Conservation (phyloP, 2,797 vertebrate genomes). For the Centropyge bicolor region DNA sequence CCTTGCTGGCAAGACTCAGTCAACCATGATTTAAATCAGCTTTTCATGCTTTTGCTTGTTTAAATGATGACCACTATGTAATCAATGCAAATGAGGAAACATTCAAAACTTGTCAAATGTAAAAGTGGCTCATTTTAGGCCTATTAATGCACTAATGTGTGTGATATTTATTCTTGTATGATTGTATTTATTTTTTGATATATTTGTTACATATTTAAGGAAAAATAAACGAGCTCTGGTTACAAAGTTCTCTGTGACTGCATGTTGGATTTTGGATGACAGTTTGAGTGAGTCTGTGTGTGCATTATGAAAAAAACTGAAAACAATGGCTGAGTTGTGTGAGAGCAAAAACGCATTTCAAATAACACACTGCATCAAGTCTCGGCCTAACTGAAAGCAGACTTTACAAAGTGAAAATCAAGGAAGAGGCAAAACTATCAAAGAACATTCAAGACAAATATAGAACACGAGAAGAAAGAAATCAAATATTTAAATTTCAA, state of each 20-base stretch:
- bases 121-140: neutral
- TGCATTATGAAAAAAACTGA: neutral
- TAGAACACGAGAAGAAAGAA: rapidly evolving
- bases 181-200: slow-evolving; percentile 50
- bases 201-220: slow-evolving; percentile 49
- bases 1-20: slow-evolving; percentile 5
- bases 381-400: neutral
- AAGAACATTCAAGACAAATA: neutral
- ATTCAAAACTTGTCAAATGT: neutral
- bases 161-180: slow-evolving; percentile 44
- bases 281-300: neutral
- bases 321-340: neutral
- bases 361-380: neutral
- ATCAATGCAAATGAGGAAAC: neutral
- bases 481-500: neutral
- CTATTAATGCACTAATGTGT: slow-evolving; percentile 7
- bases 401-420: neutral
- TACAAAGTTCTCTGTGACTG: neutral
- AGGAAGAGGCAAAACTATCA: neutral
- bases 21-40: neutral
- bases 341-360: neutral
- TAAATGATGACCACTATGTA: neutral
- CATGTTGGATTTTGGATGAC: neutral
- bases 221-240: slow-evolving; percentile 47
- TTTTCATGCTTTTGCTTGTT: neutral